Conservation (phyloP, 2,888 invertebrate species). For the Drosophila parthenogenetica region DNA sequence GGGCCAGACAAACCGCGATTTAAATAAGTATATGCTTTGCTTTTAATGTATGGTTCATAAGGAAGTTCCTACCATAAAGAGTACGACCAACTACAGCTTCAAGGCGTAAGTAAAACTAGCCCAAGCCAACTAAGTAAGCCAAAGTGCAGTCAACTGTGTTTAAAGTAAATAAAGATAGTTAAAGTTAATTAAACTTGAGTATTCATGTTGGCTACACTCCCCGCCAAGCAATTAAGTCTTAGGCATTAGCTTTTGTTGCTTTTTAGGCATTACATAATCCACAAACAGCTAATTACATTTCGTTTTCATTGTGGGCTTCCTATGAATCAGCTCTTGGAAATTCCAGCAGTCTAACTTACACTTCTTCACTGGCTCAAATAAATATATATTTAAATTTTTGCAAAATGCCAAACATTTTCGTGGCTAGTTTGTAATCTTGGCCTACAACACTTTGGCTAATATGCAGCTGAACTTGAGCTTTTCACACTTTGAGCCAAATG, state of each 20-base stretch:
- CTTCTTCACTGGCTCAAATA: neutral
- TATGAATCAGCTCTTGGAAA: constrained; percentile 50
- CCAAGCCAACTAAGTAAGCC: constrained; percentile 6
- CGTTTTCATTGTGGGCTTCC: constrained; percentile 73
- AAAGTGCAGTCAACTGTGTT: constrained; percentile 64
- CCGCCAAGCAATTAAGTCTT: constrained; percentile 49
- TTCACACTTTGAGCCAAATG: constrained; percentile 44
- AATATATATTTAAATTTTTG: constrained; percentile 21
- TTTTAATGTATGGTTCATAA: constrained; percentile 33
- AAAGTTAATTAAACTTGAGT: constrained; percentile 44
- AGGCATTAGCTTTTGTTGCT: constrained; percentile 12
- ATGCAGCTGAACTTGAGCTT: constrained; percentile 66
- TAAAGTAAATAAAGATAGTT: constrained; percentile 12
- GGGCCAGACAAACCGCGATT: constrained; percentile 6
- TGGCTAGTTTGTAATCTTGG: constrained; percentile 31
- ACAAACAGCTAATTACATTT: constrained; percentile 64
- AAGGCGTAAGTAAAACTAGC: constrained; percentile 15
- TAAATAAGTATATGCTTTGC: constrained; percentile 7
- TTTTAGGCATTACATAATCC: constrained; percentile 55
- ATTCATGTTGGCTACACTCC: constrained; percentile 41
- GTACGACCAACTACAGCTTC: constrained; percentile 3
- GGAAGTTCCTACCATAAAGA: constrained; percentile 49
- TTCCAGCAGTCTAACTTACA: constrained; percentile 40
- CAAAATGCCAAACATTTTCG: constrained; percentile 44
- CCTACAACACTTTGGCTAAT: constrained; percentile 50